These are phyloP conservation scores for Pseudomugil gertrudae DNA, from an alignment of 2,797 vertebrate species.

Conservation along the genomic window DNA sequence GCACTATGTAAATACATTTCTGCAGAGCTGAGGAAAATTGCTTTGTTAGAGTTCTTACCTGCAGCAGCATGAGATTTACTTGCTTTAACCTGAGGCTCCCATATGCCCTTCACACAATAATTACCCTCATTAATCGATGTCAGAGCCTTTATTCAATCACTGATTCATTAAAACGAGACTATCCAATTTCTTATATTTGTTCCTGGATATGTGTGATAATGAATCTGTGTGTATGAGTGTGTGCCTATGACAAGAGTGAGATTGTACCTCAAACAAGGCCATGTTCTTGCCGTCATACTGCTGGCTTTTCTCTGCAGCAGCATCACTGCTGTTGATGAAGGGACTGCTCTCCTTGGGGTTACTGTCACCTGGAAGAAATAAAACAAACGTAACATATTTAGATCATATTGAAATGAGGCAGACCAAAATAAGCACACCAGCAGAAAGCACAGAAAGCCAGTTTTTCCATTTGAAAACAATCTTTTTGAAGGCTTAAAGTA, in stretches of 20 bases:
- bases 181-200: slow-evolving; percentile 21
- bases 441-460: not conserved
- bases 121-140: slow-evolving; percentile 77
- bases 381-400: slow-evolving; percentile 44
- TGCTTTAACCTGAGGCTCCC: slow-evolving; percentile 61
- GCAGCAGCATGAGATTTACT: slow-evolving; percentile 38
- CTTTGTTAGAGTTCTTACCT: slow-evolving; percentile 41
- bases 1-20: slow-evolving; percentile 47
- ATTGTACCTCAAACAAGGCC: slow-evolving; percentile 95
- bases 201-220: slow-evolving; percentile 23
- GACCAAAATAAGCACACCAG: not conserved
- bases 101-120: slow-evolving; percentile 72
- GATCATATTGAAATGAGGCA: slow-evolving; percentile 25
- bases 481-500: not conserved
- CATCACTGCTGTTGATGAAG: slow-evolving; percentile 97
- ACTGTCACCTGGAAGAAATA: slow-evolving; percentile 87
- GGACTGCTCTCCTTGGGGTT: slow-evolving; percentile 98
- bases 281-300: slow-evolving; percentile 97
- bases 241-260: slow-evolving; percentile 4
- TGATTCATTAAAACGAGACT: slow-evolving; percentile 34
- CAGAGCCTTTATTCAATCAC: slow-evolving; percentile 64
- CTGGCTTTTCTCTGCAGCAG: slow-evolving; percentile 91
- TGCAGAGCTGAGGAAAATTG: slow-evolving; percentile 29
- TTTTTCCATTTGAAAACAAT: slow-evolving; percentile 9
- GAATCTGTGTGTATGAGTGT: slow-evolving; percentile 5